Conservation (phyloP, 2,113 vertebrate species). For the Orcinus orca region DNA sequence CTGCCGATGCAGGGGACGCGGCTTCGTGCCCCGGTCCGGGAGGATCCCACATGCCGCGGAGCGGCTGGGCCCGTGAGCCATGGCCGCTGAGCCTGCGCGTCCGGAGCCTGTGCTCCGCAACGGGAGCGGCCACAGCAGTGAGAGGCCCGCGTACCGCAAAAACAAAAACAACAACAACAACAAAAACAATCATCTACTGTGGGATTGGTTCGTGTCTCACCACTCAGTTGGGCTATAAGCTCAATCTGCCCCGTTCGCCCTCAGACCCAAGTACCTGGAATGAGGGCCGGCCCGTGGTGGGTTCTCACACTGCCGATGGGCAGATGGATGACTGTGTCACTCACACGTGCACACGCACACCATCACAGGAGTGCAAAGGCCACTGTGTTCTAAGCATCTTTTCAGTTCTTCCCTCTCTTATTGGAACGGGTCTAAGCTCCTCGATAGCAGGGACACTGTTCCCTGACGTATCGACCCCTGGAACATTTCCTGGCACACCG, state of each 20-base stretch:
- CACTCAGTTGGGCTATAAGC: rapidly evolving
- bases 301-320: background rate
- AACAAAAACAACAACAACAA: too few relatives aligned
- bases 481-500: rapidly evolving
- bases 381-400: too few relatives aligned
- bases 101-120: too few relatives aligned
- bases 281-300: rapidly evolving
- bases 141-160: too few relatives aligned
- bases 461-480: rapidly evolving
- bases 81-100: too few relatives aligned
- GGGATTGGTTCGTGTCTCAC: rapidly evolving
- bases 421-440: background rate
- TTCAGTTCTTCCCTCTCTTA: background rate
- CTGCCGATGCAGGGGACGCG: too few relatives aligned
- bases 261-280: background rate
- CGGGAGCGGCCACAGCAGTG: too few relatives aligned
- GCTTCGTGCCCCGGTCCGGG: too few relatives aligned
- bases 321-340: rapidly evolving
- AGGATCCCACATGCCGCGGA: too few relatives aligned
- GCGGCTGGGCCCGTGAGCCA: too few relatives aligned
- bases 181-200: background rate
- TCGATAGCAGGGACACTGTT: background rate
- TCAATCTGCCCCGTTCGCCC: background rate
- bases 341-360: rapidly evolving
- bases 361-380: rapidly evolving